phyloP scores from a whole-genome alignment of 2,797 vertebrate genomes.

The Coregonus ussuriensis region DNA sequence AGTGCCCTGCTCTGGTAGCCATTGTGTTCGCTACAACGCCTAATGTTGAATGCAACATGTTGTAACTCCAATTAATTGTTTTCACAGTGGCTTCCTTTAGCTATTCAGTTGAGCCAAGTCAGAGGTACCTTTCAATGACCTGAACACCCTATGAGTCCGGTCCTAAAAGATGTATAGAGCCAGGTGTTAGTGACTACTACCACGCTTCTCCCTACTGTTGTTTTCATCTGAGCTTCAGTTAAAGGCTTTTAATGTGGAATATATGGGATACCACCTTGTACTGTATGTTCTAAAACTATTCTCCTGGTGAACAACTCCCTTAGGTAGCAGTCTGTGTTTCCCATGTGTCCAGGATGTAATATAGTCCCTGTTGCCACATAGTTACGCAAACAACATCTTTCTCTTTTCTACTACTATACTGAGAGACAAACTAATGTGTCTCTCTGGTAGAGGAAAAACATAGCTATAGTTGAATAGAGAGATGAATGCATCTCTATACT shows the following conservation, averaged over 20 bases:
- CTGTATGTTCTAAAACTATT: too few relatives aligned
- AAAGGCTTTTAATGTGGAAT: too few relatives aligned
- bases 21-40: constrained; percentile 50
- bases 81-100: constrained; percentile 1
- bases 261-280: too few relatives aligned
- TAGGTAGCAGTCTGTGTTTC: background rate
- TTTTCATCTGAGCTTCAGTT: background rate
- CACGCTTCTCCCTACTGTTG: constrained; percentile 21
- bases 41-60: background rate
- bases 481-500: constrained; percentile 17
- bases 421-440: background rate
- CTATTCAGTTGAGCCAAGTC: background rate
- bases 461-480: background rate
- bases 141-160: background rate
- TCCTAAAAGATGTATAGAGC: background rate
- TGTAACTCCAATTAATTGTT: background rate
- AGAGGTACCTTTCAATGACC: background rate
- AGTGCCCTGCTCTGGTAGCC: constrained; percentile 59
- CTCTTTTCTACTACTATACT: background rate
- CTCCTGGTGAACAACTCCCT: too few relatives aligned
- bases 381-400: background rate
- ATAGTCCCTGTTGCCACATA: background rate
- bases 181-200: background rate
- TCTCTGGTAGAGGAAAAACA: background rate
- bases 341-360: background rate